Evolutionary conservation across 2,888 invertebrate genomes (phyloP), one percentile per base, ranked within the genome.

Genomic region (Apeira syringaria): DNA sequence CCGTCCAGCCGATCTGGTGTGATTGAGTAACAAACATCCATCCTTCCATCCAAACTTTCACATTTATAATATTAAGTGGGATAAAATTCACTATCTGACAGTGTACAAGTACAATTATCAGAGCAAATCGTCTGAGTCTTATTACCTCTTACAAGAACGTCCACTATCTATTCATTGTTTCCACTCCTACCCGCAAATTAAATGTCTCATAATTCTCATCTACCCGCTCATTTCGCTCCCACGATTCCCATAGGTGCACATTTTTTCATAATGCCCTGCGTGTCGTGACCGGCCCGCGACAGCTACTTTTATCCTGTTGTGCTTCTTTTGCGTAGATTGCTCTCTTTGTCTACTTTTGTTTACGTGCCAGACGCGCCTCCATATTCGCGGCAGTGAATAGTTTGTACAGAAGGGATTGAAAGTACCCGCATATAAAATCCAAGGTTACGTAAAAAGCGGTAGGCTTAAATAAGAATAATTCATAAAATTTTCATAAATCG

Each of bases 341-440:
- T 78, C 76, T 79, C 83, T 87, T 85, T 86, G 86, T 85, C 83
- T 82, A 83, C 80, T 76, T 78, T 78, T 85, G 81, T 83, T 86
- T 86, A 86, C 80, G 84, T 79, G 78, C 70, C 53, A 61, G 53
- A 35, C 58, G 52, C 53, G 64, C 60, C 68, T 72, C 64, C 66
- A 73, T 65, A 68, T 73, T 75, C 66, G 69, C 70, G 64, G 65
- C 47, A 56, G 41, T 52, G 46, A 39, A 42, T 54, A 56, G 27
- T 12, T 8, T 3, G 20, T 13, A 36, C 49, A 72, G 74, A 71
- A 34, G 49, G 15, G 47, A 2, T 1, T 10, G 4, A 25, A 2
- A 10, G 22, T 22, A 4, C 1, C 17, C n/a, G n/a, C n/a, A n/a
- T n/a, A n/a, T n/a, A n/a, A n/a, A n/a, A n/a, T n/a, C n/a, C n/a